These are phyloP conservation scores for Nycticryphes semicollaris DNA, from an alignment of 2,113 vertebrate genomes.

Conservation along the genomic window DNA sequence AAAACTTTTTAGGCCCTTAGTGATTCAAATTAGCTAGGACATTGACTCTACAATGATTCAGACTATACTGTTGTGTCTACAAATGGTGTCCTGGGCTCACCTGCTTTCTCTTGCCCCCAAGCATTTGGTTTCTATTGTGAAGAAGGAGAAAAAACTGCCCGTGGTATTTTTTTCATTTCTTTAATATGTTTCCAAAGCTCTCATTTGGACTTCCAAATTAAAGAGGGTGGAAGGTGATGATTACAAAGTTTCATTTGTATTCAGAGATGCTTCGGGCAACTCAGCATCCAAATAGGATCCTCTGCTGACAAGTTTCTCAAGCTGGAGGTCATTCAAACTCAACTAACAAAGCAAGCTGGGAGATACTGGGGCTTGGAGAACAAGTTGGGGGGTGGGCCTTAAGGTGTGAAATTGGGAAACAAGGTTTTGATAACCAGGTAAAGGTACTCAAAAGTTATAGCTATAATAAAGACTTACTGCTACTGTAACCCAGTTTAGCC, in stretches of 20 bases:
- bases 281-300: not conserved
- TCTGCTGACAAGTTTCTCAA: not conserved
- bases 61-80: not conserved
- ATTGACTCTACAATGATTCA: not conserved
- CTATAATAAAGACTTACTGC: not conserved
- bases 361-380: not conserved
- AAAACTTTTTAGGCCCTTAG: not conserved
- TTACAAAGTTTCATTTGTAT: not conserved
- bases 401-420: not conserved
- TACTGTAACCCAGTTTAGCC: not conserved
- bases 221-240: not conserved
- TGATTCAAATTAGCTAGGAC: not conserved
- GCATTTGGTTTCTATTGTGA: not conserved
- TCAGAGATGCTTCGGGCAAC: not conserved
- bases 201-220: not conserved
- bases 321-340: not conserved
- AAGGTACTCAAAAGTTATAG: conserved; percentile 47
- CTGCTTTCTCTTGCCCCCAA: not conserved
- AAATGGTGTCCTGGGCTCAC: not conserved
- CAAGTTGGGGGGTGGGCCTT: not conserved
- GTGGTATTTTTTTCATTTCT: not conserved
- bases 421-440: not conserved
- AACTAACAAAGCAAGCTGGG: not conserved
- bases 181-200: not conserved
- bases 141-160: not conserved